Base-by-base conservation (phyloP, 1,140 invertebrate species). In the Panonychus citri region DNA sequence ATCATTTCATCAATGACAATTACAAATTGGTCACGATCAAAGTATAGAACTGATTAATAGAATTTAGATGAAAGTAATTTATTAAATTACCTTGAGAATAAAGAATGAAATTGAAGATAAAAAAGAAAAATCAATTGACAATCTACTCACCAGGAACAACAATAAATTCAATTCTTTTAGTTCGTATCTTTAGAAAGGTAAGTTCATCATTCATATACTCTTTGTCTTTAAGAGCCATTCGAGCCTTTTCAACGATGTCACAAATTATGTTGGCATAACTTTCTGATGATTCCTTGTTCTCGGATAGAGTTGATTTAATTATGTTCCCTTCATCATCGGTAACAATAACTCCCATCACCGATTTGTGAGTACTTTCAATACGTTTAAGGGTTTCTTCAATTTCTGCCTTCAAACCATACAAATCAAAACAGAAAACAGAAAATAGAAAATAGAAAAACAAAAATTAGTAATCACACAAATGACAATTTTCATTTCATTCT, bases 141-240 rank as follows among this genome's bases (percentile, higher is more conserved):
- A n/a, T n/a, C n/a, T n/a, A n/a, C 55, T 43, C 50, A 60, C 59
- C 59, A 24, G 60, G 60, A 28, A 61, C 58, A 42, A 61, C 57
- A 28, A 61, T 58, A 37, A 59, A 61, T 57, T 61, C 60, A 34
- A 37, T 54, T 25, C 55, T 56, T 52, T 59, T 59, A 3, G 60
- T 61, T 43, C 40, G 51, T 13, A 61, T 61, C 39, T 60, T 55
- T 3, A 61, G 37, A 28, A 60, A 61, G 26, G 60, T 61, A 3
- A 61, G 24, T 42, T 61, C 60, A 54, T 60, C 60, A 42, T 60
- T 61, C 13, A n/a, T n/a, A 13, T 13, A 40, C 19, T 40, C 39
- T 40, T 40, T 40, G n/a, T 61, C 60, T 30, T 58, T 61, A 8
- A 61, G 17, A 12, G 60, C 58, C 15, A 40, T 26, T 56, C 52